Percentiles rank a stretch among this genome's conserved stretches.
Evolutionary conservation across 2,113 vertebrate species (phyloP).

Genomic region (Polypterus bichir): DNA sequence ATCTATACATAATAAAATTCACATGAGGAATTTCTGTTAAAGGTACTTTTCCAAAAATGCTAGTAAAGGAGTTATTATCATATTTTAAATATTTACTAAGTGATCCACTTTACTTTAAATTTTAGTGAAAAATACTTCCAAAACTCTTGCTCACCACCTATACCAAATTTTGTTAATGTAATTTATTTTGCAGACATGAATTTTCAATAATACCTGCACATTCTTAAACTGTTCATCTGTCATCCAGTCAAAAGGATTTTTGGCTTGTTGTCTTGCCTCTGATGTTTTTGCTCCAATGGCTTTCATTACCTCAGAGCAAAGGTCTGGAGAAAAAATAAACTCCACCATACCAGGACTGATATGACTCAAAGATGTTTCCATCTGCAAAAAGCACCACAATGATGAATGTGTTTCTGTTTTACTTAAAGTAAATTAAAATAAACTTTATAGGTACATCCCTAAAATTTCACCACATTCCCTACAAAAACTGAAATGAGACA

Average conservation of each 20-base stretch:
- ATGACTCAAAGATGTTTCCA: conserved; percentile 11
- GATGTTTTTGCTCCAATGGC: conserved; percentile 4
- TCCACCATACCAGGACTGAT: conserved; percentile 12
- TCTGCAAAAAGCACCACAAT: conserved; percentile 3
- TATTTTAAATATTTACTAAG: no score
- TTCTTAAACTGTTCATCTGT: conserved; percentile 23
- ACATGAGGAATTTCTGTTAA: no score
- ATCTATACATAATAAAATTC: no score
- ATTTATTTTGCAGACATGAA: no score
- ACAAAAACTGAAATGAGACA: no score
- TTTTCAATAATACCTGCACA: conserved; percentile 15
- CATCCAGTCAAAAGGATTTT: conserved; percentile 21
- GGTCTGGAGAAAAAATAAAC: conserved; percentile 15
- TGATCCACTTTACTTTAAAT: no score
- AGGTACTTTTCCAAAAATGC: no score
- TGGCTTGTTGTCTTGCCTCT: conserved; percentile 12
- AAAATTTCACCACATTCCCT: no score
- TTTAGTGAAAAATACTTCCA: no score
- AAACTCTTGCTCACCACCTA: no score
- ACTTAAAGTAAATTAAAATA: not conserved
- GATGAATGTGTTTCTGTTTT: not conserved
- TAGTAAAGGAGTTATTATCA: no score
- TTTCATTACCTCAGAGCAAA: conserved; percentile 9
- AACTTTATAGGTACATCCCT: not conserved
- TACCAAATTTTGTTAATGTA: no score